These are phyloP conservation scores for Trissonchulus latispiculum DNA, from an alignment of 2,888 invertebrate genomes.

Conservation along the genomic window DNA sequence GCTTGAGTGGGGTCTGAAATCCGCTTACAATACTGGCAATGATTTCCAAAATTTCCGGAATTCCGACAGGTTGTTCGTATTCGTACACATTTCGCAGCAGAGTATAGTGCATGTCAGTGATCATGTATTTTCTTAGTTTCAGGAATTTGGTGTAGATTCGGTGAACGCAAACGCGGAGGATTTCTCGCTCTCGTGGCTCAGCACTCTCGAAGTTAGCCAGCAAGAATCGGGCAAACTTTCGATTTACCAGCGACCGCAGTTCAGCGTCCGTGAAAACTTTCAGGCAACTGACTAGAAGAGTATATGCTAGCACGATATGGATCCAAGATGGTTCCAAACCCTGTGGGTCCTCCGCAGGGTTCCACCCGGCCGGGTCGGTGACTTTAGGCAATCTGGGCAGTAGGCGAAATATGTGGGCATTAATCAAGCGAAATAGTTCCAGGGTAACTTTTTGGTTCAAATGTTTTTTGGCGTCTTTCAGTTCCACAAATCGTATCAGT, in stretches of 20 bases:
- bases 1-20: background rate
- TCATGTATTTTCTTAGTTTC: background rate
- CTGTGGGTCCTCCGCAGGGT: background rate
- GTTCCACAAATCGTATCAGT: background rate
- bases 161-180: background rate
- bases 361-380: background rate
- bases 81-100: background rate
- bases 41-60: background rate
- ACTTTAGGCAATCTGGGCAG: background rate
- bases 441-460: background rate
- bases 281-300: background rate
- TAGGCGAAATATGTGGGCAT: background rate
- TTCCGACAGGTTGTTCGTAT: background rate
- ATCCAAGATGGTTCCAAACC: background rate
- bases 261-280: background rate
- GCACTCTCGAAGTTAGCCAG: background rate
- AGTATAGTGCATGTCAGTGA: background rate
- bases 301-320: background rate
- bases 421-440: background rate
- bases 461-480: background rate
- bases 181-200: background rate
- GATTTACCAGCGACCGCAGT: background rate
- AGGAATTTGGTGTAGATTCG: background rate
- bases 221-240: background rate
- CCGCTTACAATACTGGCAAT: slow-evolving; percentile 4